phyloP scores from a whole-genome alignment of 2,113 vertebrate genomes.

The Phasianus colchicus region DNA sequence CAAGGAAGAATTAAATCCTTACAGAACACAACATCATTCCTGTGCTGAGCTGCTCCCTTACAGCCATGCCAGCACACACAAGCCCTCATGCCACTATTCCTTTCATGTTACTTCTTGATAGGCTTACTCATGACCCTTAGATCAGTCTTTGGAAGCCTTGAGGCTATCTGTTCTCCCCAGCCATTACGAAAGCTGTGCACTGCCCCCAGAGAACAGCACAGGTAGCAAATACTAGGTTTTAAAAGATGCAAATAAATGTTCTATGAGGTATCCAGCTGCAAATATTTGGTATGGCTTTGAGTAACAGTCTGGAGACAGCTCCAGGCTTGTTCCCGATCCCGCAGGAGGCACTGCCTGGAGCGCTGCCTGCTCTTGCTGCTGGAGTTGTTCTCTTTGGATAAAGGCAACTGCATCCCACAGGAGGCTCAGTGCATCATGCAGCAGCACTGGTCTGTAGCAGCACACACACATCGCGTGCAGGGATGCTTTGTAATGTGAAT shows the following conservation, averaged over 20 bases:
- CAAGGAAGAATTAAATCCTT: neutral
- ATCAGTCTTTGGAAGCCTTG: neutral
- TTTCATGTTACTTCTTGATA: neutral
- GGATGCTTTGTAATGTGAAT: neutral
- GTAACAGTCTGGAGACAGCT: neutral
- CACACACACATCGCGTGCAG: accelerated
- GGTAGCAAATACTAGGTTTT: neutral
- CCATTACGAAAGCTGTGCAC: neutral
- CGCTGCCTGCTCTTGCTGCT: neutral
- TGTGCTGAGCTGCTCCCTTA: neutral
- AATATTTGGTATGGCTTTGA: neutral
- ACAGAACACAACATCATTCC: neutral
- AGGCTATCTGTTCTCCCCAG: neutral
- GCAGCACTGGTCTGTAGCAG: neutral
- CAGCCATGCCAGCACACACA: neutral
- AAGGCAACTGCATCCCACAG: neutral
- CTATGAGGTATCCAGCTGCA: neutral
- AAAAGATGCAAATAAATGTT: neutral
- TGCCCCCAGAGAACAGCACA: neutral
- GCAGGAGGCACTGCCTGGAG: neutral
- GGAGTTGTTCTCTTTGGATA: neutral
- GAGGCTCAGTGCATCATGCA: neutral
- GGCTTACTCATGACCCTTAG: neutral
- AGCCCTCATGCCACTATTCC: neutral
- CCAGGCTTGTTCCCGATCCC: neutral